These are phyloP conservation scores for Conger conger DNA, from an alignment of 2,113 vertebrate genomes.

Conservation along the genomic window DNA sequence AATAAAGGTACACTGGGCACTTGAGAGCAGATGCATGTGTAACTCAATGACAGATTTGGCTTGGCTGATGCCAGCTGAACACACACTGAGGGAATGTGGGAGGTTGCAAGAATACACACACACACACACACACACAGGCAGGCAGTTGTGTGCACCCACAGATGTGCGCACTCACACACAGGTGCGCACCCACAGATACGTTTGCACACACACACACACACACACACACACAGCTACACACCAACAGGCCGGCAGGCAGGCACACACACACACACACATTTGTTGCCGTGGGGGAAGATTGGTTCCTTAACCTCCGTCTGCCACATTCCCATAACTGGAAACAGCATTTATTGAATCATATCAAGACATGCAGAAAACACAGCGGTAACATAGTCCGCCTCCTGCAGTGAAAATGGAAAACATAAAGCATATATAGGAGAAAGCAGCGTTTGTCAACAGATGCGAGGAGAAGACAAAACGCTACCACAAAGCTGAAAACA, in stretches of 20 bases:
- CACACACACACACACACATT: not conserved
- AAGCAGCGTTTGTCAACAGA: not conserved
- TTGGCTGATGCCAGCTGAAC: too few species aligned
- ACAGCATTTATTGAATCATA: not conserved
- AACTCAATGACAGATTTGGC: too few species aligned
- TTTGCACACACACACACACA: not conserved
- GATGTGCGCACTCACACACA: not conserved
- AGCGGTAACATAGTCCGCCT: not conserved
- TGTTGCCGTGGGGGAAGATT: slow-evolving; percentile 26
- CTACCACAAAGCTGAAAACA: not conserved
- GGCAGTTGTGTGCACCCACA: not conserved
- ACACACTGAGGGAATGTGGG: too few species aligned
- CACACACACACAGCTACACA: not conserved
- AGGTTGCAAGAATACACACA: not conserved
- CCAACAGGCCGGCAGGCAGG: not conserved
- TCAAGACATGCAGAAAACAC: not conserved
- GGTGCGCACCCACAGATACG: not conserved
- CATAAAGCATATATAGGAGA: not conserved
- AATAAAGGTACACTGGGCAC: not conserved
- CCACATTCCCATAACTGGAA: slow-evolving; percentile 5
- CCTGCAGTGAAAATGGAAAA: not conserved
- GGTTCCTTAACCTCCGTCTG: not conserved
- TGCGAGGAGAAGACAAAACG: not conserved
- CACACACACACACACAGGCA: not conserved
- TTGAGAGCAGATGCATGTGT: too few species aligned